Percentiles rank a stretch among this genome's conserved stretches.
phyloP scores from a whole-genome alignment of 2,888 invertebrate genomes.

The Proisotoma minuta region DNA sequence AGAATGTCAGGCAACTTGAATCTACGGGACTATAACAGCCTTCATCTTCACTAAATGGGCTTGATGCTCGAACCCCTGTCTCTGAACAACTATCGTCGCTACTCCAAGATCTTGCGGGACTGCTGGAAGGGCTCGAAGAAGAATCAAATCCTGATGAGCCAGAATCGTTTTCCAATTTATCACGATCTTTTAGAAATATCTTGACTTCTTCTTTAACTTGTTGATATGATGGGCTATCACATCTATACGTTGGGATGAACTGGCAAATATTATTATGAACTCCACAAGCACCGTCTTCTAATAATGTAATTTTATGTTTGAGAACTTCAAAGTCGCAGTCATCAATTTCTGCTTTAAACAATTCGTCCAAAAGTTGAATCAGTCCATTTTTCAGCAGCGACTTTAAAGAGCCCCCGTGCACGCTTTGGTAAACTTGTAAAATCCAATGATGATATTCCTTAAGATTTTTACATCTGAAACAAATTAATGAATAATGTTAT shows the following conservation, averaged over 20 bases:
- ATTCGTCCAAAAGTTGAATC: conserved; percentile 23
- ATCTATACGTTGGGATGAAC: conserved; percentile 29
- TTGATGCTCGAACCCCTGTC: conserved; percentile 5
- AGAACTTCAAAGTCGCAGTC: conserved; percentile 26
- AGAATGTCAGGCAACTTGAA: not conserved
- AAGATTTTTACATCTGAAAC: conserved; percentile 16
- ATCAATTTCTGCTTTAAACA: conserved; percentile 23
- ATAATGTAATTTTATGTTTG: conserved; percentile 25
- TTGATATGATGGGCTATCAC: conserved; percentile 33
- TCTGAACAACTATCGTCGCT: conserved; percentile 29
- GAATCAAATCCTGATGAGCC: conserved; percentile 23
- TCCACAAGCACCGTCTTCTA: conserved; percentile 24
- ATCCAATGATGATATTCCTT: conserved; percentile 30
- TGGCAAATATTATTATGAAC: conserved; percentile 25
- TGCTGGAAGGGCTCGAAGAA: conserved; percentile 26
- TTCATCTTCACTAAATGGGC: conserved; percentile 32
- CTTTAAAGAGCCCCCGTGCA: conserved; percentile 23
- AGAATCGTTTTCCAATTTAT: conserved; percentile 11
- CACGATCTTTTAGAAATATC: conserved; percentile 11
- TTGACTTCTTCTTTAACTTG: conserved; percentile 34
- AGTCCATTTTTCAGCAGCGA: conserved; percentile 23
- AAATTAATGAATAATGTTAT: not conserved
- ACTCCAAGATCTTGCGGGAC: conserved; percentile 26
- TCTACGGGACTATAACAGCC: conserved; percentile 22
- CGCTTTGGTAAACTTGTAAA: conserved; percentile 26